phyloP scores from a whole-genome alignment of 2,113 vertebrate species.

The Genyomyrus donnyi region DNA sequence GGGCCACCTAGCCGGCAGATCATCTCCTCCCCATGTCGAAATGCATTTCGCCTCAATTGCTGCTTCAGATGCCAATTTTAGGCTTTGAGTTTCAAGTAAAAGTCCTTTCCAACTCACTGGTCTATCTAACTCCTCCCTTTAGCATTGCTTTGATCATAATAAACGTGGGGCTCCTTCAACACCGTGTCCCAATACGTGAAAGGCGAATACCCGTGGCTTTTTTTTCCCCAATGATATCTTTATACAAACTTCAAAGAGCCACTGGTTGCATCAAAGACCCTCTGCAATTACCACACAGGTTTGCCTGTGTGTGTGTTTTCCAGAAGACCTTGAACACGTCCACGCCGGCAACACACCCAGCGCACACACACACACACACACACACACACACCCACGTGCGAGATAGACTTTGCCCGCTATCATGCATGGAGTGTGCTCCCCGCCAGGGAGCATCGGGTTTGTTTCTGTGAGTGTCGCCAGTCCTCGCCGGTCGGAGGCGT shows the following conservation, averaged over 20 bases:
- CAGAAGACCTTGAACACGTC: background rate
- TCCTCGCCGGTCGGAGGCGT: background rate
- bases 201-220: background rate
- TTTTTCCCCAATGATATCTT: background rate
- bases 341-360: background rate
- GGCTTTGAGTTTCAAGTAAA: background rate
- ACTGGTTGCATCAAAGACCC: background rate
- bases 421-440: slow-evolving; percentile 11
- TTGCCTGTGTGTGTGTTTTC: background rate
- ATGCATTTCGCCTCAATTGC: background rate
- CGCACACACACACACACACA: background rate
- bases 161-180: background rate
- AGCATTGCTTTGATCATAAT: slow-evolving; percentile 9
- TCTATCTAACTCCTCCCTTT: background rate
- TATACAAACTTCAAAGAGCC: background rate
- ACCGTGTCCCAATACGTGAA: background rate
- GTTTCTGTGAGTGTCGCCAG: background rate
- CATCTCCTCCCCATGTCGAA: background rate
- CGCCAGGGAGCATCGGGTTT: slow-evolving; percentile 10
- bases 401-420: slow-evolving; percentile 27
- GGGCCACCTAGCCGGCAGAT: background rate
- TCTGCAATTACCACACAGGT: background rate
- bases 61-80: background rate
- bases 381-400: slow-evolving; percentile 23
- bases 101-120: background rate